Conservation (phyloP, 2,888 invertebrate genomes). For the Fragum fragum region DNA sequence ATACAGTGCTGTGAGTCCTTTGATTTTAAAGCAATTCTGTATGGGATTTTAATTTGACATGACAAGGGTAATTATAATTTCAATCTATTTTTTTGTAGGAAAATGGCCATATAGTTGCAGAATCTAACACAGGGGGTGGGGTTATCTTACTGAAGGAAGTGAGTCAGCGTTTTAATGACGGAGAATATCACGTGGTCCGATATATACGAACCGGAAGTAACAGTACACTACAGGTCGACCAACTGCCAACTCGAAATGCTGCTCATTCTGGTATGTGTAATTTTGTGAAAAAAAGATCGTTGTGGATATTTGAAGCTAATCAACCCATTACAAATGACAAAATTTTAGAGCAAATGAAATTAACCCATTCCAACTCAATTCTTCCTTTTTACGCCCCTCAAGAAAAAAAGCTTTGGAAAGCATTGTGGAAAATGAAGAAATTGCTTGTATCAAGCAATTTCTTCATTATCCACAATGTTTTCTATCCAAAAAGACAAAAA, state of each 20-base stretch:
- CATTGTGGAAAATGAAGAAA: no score
- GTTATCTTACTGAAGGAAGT: conserved; percentile 65
- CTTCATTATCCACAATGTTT: no score
- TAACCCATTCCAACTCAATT: no score
- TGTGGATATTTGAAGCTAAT: not conserved
- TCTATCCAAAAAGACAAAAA: no score
- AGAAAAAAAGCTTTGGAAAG: no score
- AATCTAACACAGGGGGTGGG: conserved; percentile 82
- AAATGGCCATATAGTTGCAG: conserved; percentile 81
- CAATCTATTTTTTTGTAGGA: conserved; percentile 76
- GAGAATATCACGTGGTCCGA: conserved; percentile 82
- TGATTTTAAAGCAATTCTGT: no score
- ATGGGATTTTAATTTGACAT: no score
- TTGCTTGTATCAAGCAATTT: no score
- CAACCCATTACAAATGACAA: not conserved
- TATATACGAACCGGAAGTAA: conserved; percentile 79
- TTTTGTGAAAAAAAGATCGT: not conserved
- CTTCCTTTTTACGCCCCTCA: no score
- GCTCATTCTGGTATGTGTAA: conserved; percentile 48
- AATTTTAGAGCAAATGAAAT: no score
- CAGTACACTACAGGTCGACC: conserved; percentile 82
- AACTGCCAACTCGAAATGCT: conserved; percentile 46
- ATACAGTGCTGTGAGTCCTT: no score
- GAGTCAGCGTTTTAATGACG: conserved; percentile 79
- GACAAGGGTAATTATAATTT: no score